Base-by-base conservation (phyloP, 2,888 invertebrate genomes). In the Muscina levida region DNA sequence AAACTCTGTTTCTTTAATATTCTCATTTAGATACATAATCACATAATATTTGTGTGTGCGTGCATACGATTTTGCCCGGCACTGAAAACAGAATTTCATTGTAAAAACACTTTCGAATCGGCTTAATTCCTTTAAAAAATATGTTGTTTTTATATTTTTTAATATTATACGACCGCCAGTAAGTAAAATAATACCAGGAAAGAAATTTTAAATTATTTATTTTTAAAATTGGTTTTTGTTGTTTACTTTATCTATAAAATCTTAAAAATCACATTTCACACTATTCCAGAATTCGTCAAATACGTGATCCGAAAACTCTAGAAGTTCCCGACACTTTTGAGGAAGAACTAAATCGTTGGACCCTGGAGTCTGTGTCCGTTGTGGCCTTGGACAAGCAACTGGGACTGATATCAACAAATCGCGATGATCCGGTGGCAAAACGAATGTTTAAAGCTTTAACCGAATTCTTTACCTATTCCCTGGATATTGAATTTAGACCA, bases 271-370 rank as follows among this genome's bases (percentile, higher is more conserved):
- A 31, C 8, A 5, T 5, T 31, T 31, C 31, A 26, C n/a, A 1
- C 44, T 26, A 24, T 46, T 39, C 8, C 39, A 91, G 91, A 56
- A 90, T 91, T 3, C 85, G 85, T 19, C 71, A 77, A 1, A 84
- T 89, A n/a, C 84, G 90, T 3, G 86, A 90, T 83, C 77, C 85
- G 0, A 74, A n/a, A 0, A 86, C 87, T 0, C 44, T 84, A 1
- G 91, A 91, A 84, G 88, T 91, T 57, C 89, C 91, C 0, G 87
- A 85, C 0, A 85, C 92, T 83, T 92, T 93, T 72, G 83, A 89
- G 53, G 91, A 91, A 19, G 91, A 92, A 81, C 84, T 93, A 0
- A 91, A 92, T 72, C 91, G 92, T 81, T 93, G 93, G 93, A 91
- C 92, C 2, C 85, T 94, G n/a, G 94, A 94, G 88, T 92, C 91